These are phyloP conservation scores for Lycia hirtaria DNA, from an alignment of 2,888 invertebrate genomes.

Conservation along the genomic window DNA sequence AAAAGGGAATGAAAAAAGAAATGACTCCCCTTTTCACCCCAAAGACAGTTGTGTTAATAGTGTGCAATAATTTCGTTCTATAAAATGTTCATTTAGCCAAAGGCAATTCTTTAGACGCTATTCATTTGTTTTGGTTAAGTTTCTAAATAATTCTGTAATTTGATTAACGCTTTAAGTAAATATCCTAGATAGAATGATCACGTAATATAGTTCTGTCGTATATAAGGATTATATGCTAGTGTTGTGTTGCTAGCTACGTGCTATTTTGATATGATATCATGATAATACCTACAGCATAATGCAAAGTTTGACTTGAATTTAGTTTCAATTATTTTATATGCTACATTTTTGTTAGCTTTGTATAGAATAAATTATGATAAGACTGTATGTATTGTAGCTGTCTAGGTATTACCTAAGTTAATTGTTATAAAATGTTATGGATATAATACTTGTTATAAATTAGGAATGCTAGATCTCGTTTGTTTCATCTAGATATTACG, in stretches of 20 bases:
- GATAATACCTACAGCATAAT: conserved; percentile 43
- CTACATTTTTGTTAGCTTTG: conserved; percentile 61
- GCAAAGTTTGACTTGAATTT: conserved; percentile 50
- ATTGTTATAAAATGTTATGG: conserved; percentile 58
- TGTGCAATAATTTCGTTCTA: conserved; percentile 73
- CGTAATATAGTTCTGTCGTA: conserved; percentile 35
- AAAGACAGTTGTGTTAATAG: conserved; percentile 63
- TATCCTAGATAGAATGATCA: conserved; percentile 30
- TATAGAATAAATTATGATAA: conserved; percentile 65
- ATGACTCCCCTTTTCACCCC: conserved; percentile 50
- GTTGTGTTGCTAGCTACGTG: conserved; percentile 40
- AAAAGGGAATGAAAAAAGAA: conserved; percentile 68
- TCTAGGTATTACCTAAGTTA: conserved; percentile 51
- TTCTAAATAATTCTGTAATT: conserved; percentile 36
- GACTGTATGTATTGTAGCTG: conserved; percentile 69
- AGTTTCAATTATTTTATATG: conserved; percentile 39
- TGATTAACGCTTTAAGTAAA: conserved; percentile 40
- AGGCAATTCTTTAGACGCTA: conserved; percentile 62
- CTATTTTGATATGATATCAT: too few relatives aligned
- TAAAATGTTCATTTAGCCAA: conserved; percentile 72
- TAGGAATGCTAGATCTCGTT: conserved; percentile 82
- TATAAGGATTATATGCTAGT: conserved; percentile 33
- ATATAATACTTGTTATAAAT: conserved; percentile 59
- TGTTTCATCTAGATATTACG: conserved; percentile 49
- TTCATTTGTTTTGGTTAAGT: conserved; percentile 44